Evolutionary conservation across 30 jellyfish, hydroid and myxozoan genomes (phyloP).

Genomic region (Sanderia malayensis): DNA sequence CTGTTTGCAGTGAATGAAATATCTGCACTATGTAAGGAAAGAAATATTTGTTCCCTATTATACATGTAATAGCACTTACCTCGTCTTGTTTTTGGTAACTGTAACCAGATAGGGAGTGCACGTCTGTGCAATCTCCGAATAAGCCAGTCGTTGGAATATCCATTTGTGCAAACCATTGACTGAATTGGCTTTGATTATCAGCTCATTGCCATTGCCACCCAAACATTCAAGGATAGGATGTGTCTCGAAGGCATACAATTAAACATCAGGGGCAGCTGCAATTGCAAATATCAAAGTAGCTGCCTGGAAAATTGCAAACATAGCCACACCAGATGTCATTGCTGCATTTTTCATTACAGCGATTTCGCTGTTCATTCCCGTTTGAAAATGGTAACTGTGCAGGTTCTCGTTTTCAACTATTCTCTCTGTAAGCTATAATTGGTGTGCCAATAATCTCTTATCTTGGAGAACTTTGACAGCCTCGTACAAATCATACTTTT

Average conservation of each 20-base stretch:
- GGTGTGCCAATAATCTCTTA: background rate
- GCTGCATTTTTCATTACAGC: background rate
- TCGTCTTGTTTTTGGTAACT: no score
- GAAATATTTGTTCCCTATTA: no score
- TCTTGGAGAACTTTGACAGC: background rate
- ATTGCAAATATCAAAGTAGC: background rate
- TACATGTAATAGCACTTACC: no score
- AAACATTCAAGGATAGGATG: constrained; percentile 5
- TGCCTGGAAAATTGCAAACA: constrained; percentile 4
- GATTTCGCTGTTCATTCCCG: background rate
- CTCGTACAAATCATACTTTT: background rate
- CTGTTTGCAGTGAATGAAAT: no score
- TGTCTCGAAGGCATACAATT: background rate
- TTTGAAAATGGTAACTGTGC: background rate
- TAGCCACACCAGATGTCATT: background rate
- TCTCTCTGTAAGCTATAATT: background rate
- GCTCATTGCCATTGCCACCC: constrained; percentile 21
- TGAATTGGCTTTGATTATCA: background rate
- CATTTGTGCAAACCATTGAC: background rate
- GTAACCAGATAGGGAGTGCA: background rate
- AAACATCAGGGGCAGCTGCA: constrained; percentile 3
- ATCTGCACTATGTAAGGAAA: no score
- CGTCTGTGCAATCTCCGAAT: background rate
- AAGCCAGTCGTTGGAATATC: background rate
- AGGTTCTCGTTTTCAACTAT: background rate